Conservation (phyloP, 1,140 invertebrate genomes). For the Ptiloglossa arizonensis region DNA sequence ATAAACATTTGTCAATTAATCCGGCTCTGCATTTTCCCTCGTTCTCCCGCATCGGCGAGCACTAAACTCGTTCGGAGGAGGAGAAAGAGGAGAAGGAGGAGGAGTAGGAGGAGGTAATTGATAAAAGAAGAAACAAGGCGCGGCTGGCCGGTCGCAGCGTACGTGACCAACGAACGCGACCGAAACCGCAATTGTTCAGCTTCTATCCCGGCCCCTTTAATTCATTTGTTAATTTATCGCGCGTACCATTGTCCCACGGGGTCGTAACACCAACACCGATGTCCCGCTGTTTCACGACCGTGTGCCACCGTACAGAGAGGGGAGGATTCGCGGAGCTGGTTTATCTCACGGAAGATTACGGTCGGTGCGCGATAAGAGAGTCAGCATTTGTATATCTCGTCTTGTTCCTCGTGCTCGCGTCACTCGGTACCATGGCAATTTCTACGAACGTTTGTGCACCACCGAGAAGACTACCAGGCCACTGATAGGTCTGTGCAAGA, state of each 20-base stretch:
- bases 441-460: constrained; percentile 4
- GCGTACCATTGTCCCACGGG: constrained; percentile 4
- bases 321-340: constrained; percentile 1
- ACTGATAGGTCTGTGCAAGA: neutral
- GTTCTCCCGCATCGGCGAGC: neutral
- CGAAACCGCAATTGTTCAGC: constrained; percentile 59
- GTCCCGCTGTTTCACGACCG: neutral
- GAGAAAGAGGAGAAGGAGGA: too few species aligned
- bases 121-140: constrained; percentile 39
- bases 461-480: too few species aligned
- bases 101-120: too few species aligned
- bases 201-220: constrained; percentile 64
- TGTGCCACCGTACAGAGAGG: neutral
- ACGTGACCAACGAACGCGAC: constrained; percentile 41
- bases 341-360: constrained; percentile 50
- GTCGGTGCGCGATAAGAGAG: constrained; percentile 38
- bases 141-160: neutral
- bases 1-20: constrained; percentile 23
- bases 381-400: neutral
- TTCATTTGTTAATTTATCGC: constrained; percentile 70
- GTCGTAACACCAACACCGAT: constrained; percentile 26
- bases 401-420: neutral
- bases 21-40: constrained; percentile 3
- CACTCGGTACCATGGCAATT: constrained; percentile 2
- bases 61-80: neutral